Evolutionary conservation across 2,888 invertebrate genomes (phyloP).

Genomic region (Eupithecia tripunctaria): DNA sequence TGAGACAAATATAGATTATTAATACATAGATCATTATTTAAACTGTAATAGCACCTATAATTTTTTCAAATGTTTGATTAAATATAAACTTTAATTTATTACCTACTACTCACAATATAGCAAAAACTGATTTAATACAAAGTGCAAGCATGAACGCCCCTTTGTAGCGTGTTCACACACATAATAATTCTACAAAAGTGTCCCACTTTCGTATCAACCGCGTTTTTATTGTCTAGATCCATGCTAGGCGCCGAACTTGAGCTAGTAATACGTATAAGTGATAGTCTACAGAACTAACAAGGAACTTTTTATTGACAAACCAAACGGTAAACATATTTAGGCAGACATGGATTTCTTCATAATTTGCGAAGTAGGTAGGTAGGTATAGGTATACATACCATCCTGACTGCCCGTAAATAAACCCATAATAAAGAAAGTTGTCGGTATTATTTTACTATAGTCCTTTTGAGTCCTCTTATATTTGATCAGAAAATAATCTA

Average conservation of each 20-base stretch:
- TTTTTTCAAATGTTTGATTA: too few relatives aligned
- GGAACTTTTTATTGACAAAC: neutral
- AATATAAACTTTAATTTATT: too few relatives aligned
- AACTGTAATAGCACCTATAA: too few relatives aligned
- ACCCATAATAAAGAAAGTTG: neutral
- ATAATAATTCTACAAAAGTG: constrained; percentile 57
- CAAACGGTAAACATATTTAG: neutral
- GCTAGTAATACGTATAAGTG: constrained; percentile 26
- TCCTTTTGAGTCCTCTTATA: neutral
- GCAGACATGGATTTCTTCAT: neutral
- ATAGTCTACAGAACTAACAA: neutral
- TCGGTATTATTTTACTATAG: neutral
- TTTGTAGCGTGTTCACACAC: constrained; percentile 49
- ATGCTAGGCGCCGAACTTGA: constrained; percentile 53
- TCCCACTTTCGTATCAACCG: constrained; percentile 58
- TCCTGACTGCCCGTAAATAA: neutral
- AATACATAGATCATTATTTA: too few relatives aligned
- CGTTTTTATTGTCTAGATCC: constrained; percentile 60
- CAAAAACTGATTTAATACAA: neutral
- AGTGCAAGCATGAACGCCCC: constrained; percentile 42
- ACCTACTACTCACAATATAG: too few relatives aligned
- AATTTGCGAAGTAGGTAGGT: neutral
- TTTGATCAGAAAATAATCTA: too few relatives aligned
- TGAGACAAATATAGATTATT: too few relatives aligned
- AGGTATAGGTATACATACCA: too few relatives aligned